Evolutionary conservation across 2,113 vertebrate genomes (phyloP), one percentile per base, ranked within the genome.

Genomic region (Pelobates fuscus): DNA sequence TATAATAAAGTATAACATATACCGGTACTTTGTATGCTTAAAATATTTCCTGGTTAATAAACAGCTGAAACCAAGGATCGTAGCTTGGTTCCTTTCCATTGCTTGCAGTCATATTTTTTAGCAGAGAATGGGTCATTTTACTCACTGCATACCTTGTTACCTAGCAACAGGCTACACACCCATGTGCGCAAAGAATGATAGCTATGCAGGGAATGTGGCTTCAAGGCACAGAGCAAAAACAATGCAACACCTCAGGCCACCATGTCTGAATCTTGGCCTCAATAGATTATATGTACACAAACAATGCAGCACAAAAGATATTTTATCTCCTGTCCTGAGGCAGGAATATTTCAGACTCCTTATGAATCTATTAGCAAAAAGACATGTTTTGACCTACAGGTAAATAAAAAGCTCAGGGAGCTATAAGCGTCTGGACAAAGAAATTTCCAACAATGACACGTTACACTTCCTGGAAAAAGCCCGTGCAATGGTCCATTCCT

Each of bases 141-240:
- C 66, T 61, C 67, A 21, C 72, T 46, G 72, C 72, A 76, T 76
- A 76, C 24, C 59, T 24, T 58, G 60, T 2, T 4, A 69, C 30
- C 23, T 71, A 72, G 0, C 0, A 70, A 78, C 81, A 78, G 69
- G 49, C 67, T 78, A 78, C 75, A 78, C 20, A 2, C 77, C 72
- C 74, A 78, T 55, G 49, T 44, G 55, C 78, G 68, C 29, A 32
- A 82, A 79, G 82, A 88, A 89, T 87, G 80, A 64, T 57, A 89
- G 80, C 76, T 82, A 90, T 82, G 85, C 41, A 54, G 8, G 82
- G 78, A 26, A 86, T 87, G 85, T 84, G 78, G 79, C 77, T 74
- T 83, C 58, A 71, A 87, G 81, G 82, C 86, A 60, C 73, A 69
- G 10, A 78, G 79, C 37, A 49, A 49, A 81, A 86, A 80, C 67